phyloP scores from a whole-genome alignment of 2,888 invertebrate species.

The Troilus luridus region DNA sequence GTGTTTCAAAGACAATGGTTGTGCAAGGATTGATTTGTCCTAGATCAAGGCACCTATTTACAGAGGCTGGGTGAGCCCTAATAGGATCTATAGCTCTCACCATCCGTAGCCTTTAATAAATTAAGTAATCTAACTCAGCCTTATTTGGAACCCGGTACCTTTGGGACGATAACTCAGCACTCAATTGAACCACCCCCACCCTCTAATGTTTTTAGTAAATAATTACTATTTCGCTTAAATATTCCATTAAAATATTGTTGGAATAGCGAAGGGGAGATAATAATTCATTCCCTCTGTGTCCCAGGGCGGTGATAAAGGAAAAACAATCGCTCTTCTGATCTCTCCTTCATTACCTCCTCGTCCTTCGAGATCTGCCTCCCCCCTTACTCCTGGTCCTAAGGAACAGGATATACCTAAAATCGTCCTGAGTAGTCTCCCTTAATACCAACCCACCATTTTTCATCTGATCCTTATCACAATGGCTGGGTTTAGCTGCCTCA shows the following conservation, averaged over 20 bases:
- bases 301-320: not conserved
- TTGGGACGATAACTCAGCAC: no score
- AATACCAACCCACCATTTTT: slow-evolving; percentile 10
- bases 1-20: no score
- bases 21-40: no score
- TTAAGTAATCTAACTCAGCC: no score
- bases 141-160: no score
- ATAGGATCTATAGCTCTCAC: no score
- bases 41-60: no score
- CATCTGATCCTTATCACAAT: not conserved
- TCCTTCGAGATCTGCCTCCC: not conserved
- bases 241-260: not conserved
- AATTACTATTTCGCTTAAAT: not conserved
- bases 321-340: not conserved
- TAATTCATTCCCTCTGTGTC: not conserved
- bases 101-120: no score
- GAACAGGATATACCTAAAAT: not conserved
- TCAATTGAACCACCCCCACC: no score
- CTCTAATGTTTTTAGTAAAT: no score
- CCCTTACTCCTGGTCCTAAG: not conserved
- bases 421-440: not conserved
- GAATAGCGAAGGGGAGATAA: not conserved
- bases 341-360: not conserved
- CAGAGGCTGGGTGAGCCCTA: no score
- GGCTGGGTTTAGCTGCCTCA: not conserved